A percentile compares a stretch with the other conserved stretches of the same genome.
phyloP scores from a whole-genome alignment of 1,140 invertebrate species.

The Rhynchophorus ferrugineus region DNA sequence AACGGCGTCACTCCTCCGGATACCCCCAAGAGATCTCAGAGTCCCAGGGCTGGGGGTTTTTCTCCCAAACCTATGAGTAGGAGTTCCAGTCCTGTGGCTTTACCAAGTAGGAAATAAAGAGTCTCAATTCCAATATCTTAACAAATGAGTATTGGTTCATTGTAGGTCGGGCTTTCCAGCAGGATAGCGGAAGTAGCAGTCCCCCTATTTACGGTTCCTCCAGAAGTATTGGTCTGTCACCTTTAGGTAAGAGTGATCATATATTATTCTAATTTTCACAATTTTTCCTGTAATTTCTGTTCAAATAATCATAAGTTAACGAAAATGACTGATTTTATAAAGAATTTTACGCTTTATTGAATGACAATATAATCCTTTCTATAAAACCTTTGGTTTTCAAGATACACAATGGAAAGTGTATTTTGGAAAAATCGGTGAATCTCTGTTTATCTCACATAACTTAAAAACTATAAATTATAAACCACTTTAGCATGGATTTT shows the following conservation, averaged over 20 bases:
- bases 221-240: constrained; percentile 50
- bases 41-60: constrained; percentile 42
- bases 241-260: constrained; percentile 45
- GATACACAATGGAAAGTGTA: no score
- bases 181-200: constrained; percentile 47
- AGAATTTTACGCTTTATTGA: no score
- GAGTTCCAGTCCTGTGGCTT: constrained; percentile 54
- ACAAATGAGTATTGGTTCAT: neutral
- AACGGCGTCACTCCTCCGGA: constrained; percentile 68
- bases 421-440: no score
- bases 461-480: no score
- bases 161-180: constrained; percentile 21
- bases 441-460: no score
- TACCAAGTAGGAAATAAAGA: constrained; percentile 38
- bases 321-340: no score
- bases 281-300: no score
- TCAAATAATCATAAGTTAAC: no score
- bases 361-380: no score
- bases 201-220: constrained; percentile 48
- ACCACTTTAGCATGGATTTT: no score
- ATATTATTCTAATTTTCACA: constrained; percentile 7
- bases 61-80: constrained; percentile 48
- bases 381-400: no score
- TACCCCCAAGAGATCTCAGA: constrained; percentile 54
- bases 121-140: neutral